phyloP scores from a whole-genome alignment of 2,113 vertebrate genomes.

The Calcarius ornatus region DNA sequence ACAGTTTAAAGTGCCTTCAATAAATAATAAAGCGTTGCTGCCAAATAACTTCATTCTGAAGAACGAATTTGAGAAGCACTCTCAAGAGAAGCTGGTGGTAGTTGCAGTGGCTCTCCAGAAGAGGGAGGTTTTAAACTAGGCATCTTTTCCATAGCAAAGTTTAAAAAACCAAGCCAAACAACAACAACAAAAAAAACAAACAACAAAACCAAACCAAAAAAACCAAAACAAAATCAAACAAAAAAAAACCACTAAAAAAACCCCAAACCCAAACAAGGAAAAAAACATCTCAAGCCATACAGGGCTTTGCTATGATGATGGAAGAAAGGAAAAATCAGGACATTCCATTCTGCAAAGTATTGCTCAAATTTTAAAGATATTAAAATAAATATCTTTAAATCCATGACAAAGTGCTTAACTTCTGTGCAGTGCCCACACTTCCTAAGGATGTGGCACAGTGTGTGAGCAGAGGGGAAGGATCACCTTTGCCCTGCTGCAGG shows the following conservation, averaged over 20 bases:
- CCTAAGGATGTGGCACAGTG: background rate
- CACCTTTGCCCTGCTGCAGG: background rate
- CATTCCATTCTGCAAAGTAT: background rate
- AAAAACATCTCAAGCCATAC: background rate
- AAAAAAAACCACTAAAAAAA: too few relatives aligned
- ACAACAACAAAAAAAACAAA: background rate
- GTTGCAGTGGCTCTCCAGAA: slow-evolving; percentile 4
- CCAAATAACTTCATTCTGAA: background rate
- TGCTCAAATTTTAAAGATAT: background rate
- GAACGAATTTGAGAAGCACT: background rate
- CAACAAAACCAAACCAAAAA: background rate
- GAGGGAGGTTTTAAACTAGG: background rate
- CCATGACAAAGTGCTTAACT: background rate
- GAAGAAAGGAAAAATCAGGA: background rate
- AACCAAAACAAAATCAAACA: background rate
- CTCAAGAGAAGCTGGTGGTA: background rate
- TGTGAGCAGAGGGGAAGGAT: background rate
- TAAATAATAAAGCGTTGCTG: background rate
- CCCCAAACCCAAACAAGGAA: background rate
- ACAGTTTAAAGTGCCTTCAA: background rate
- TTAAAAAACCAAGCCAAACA: background rate
- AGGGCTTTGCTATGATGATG: background rate
- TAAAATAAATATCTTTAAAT: background rate
- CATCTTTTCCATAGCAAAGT: background rate
- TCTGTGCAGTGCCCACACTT: background rate